These are phyloP conservation scores for Busseola fusca DNA, from an alignment of 2,888 invertebrate genomes.

Conservation along the genomic window DNA sequence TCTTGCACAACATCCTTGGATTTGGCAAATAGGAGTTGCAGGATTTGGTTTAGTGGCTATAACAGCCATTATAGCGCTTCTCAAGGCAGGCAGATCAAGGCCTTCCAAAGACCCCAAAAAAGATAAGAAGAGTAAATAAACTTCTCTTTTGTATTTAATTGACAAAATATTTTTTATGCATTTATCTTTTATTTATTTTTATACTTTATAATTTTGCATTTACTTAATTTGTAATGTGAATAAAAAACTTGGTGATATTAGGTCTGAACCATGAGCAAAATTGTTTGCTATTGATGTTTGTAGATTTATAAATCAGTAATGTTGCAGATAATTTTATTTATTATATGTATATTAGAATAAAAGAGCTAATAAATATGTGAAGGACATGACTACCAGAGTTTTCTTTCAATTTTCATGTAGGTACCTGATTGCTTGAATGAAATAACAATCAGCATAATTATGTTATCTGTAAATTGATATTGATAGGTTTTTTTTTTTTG, in stretches of 20 bases:
- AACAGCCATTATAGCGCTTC: conserved; percentile 83
- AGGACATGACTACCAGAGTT: conserved; percentile 2
- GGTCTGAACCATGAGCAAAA: conserved; percentile 30
- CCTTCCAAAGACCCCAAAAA: conserved; percentile 80
- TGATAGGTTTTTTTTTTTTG: background rate
- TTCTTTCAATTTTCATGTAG: background rate
- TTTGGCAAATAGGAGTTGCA: conserved; percentile 84
- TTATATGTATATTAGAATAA: conserved; percentile 25
- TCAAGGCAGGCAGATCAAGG: conserved; percentile 81
- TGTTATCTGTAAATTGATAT: background rate
- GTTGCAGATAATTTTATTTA: conserved; percentile 41
- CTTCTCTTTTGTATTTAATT: background rate
- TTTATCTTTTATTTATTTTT: conserved; percentile 48
- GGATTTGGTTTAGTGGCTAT: conserved; percentile 86
- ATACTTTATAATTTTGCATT: conserved; percentile 45
- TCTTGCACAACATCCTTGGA: conserved; percentile 82
- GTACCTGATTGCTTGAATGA: background rate
- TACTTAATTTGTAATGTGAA: conserved; percentile 40
- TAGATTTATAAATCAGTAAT: conserved; percentile 30
- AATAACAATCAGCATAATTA: background rate
- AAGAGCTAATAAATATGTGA: conserved; percentile 20
- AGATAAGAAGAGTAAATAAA: conserved; percentile 85
- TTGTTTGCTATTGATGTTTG: conserved; percentile 25
- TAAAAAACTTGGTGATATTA: conserved; percentile 43
- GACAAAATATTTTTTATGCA: conserved; percentile 38